Evolutionary conservation across 2,888 invertebrate species (phyloP).

Genomic region (Xestia c-nigrum): DNA sequence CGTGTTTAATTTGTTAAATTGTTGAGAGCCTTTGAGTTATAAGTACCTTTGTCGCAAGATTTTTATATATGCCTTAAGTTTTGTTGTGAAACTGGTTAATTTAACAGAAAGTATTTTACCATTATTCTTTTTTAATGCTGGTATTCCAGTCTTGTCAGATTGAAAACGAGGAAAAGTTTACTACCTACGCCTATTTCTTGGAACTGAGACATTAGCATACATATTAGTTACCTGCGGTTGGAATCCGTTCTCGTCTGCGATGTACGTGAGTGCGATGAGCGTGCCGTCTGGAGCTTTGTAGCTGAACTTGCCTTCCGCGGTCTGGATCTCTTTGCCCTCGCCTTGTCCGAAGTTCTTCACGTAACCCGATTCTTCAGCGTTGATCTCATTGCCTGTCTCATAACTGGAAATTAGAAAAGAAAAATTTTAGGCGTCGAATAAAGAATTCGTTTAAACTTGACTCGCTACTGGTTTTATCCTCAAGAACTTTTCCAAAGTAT

Average conservation of each 20-base stretch:
- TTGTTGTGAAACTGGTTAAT: constrained; percentile 13
- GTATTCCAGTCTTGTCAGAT: constrained; percentile 23
- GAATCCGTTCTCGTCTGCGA: constrained; percentile 93
- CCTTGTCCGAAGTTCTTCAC: constrained; percentile 91
- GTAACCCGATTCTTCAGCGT: constrained; percentile 91
- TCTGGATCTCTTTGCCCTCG: constrained; percentile 88
- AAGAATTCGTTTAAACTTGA: neutral
- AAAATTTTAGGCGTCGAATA: neutral
- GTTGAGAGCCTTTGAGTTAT: constrained; percentile 43
- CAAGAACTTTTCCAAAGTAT: neutral
- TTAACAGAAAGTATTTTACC: neutral
- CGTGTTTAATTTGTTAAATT: constrained; percentile 42
- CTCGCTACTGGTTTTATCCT: neutral
- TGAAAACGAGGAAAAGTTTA: constrained; percentile 46
- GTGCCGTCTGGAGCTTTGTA: constrained; percentile 93
- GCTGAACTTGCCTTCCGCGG: constrained; percentile 91
- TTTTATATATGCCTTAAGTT: constrained; percentile 21
- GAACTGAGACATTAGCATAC: constrained; percentile 43
- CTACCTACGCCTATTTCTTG: constrained; percentile 25
- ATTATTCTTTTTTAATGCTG: constrained; percentile 17
- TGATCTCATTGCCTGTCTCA: constrained; percentile 92
- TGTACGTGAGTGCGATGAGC: constrained; percentile 91
- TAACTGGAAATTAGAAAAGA: constrained; percentile 81
- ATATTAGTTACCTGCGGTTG: constrained; percentile 88
- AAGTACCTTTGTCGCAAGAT: constrained; percentile 28